phyloP scores from a whole-genome alignment of 2,888 invertebrate genomes.

The Agrilus cyanescens region DNA sequence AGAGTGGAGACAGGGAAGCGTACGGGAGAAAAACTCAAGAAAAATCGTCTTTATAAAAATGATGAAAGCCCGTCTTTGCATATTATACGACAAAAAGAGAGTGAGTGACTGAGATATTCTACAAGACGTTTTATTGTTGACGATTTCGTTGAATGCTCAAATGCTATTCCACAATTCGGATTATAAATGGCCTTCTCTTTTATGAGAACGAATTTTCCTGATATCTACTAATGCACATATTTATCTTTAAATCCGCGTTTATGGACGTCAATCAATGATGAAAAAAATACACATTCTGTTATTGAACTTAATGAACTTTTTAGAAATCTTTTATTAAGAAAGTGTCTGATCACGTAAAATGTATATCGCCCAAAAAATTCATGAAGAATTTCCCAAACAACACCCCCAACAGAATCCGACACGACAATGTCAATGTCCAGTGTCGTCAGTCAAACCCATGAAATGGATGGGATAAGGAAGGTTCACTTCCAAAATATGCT shows the following conservation, averaged over 20 bases:
- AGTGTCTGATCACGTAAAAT: too few species aligned
- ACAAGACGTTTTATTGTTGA: slow-evolving; percentile 35
- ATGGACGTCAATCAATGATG: background rate
- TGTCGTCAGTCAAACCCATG: too few species aligned
- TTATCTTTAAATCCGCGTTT: slow-evolving; percentile 4
- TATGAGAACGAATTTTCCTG: slow-evolving; percentile 14
- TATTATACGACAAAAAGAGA: slow-evolving; percentile 37
- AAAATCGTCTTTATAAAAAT: slow-evolving; percentile 38
- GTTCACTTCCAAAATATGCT: too few species aligned
- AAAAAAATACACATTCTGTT: too few species aligned
- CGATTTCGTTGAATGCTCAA: slow-evolving; percentile 35
- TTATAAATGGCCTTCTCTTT: slow-evolving; percentile 35
- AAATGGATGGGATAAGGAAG: too few species aligned
- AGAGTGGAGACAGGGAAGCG: slow-evolving; percentile 32
- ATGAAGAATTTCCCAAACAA: too few species aligned
- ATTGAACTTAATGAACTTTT: too few species aligned
- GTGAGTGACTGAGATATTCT: slow-evolving; percentile 38
- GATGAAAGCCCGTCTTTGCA: slow-evolving; percentile 39
- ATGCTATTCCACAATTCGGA: slow-evolving; percentile 31
- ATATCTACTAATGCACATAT: slow-evolving; percentile 5
- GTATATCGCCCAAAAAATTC: too few species aligned
- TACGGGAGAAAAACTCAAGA: slow-evolving; percentile 32
- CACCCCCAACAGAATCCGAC: too few species aligned
- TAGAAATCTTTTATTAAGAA: too few species aligned
- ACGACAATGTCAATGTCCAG: too few species aligned